phyloP scores from a whole-genome alignment of 2,888 invertebrate genomes.

The Lysandra bellargus region DNA sequence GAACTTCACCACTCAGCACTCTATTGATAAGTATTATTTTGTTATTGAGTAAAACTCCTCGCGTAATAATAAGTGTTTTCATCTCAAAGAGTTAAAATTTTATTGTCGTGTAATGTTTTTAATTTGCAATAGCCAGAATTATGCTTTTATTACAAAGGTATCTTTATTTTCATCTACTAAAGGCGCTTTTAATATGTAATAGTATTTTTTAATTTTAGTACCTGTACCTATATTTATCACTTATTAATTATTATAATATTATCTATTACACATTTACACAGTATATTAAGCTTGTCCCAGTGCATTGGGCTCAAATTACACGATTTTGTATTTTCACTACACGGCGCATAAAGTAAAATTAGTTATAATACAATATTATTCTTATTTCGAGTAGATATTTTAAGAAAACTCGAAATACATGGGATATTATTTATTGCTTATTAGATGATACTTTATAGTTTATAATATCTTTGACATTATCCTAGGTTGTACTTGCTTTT shows the following conservation, averaged over 20 bases:
- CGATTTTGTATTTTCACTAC: neutral
- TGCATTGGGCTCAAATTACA: neutral
- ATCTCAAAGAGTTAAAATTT: slow-evolving; percentile 24
- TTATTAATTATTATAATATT: too few species aligned
- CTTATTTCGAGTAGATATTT: neutral
- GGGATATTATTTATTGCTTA: neutral
- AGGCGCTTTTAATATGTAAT: neutral
- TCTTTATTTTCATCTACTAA: neutral
- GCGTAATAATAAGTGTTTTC: slow-evolving; percentile 6
- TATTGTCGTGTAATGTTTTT: neutral
- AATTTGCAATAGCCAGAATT: neutral
- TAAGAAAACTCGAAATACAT: neutral
- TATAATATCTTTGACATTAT: neutral
- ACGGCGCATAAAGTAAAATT: neutral
- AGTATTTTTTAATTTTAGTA: too few species aligned
- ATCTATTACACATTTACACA: neutral
- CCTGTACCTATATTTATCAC: too few species aligned
- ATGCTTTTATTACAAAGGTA: neutral
- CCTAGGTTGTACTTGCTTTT: slow-evolving; percentile 1
- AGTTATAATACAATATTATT: neutral
- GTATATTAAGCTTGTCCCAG: too few species aligned
- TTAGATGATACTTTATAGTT: neutral
- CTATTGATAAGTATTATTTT: slow-evolving; percentile 11
- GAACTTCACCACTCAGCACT: neutral
- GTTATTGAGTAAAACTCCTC: slow-evolving; percentile 18